Percentiles rank a stretch among this genome's conserved stretches.
Evolutionary conservation across 2,888 invertebrate genomes (phyloP).

Genomic region (Drosophila pseudotalamancana): DNA sequence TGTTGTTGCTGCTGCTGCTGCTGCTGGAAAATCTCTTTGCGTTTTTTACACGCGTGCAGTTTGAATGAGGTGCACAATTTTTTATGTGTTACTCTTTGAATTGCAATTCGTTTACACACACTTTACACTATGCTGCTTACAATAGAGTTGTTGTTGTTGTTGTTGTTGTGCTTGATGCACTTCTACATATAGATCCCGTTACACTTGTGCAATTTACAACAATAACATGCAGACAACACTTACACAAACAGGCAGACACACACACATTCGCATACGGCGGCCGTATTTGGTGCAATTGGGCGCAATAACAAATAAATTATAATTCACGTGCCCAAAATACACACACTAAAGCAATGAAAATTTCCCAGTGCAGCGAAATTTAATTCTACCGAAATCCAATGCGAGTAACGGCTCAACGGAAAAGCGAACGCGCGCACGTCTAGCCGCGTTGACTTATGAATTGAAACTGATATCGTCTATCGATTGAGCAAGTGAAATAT

Average conservation of each 20-base stretch:
- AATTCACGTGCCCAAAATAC: slow-evolving; percentile 64
- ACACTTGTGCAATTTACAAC: slow-evolving; percentile 78
- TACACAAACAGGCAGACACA: slow-evolving; percentile 46
- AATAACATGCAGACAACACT: slow-evolving; percentile 58
- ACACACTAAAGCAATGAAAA: slow-evolving; percentile 26
- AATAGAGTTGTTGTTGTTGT: slow-evolving; percentile 38
- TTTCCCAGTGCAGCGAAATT: slow-evolving; percentile 50
- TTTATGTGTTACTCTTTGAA: slow-evolving; percentile 51
- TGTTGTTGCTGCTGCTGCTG: slow-evolving; percentile 16
- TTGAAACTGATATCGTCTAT: slow-evolving; percentile 53
- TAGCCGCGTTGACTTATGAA: slow-evolving; percentile 46
- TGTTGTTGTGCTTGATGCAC: slow-evolving; percentile 59
- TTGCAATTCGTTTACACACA: slow-evolving; percentile 64
- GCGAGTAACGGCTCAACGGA: slow-evolving; percentile 48
- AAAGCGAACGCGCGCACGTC: slow-evolving; percentile 37
- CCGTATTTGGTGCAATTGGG: slow-evolving; percentile 49
- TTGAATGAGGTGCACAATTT: slow-evolving; percentile 71
- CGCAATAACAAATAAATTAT: slow-evolving; percentile 41
- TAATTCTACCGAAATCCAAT: slow-evolving; percentile 55
- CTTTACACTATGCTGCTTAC: slow-evolving; percentile 45
- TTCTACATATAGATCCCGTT: slow-evolving; percentile 71
- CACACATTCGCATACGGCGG: slow-evolving; percentile 23
- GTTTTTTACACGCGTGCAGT: slow-evolving; percentile 66
- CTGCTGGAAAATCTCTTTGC: slow-evolving; percentile 34
- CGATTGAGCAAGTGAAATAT: slow-evolving; percentile 58